Conservation (phyloP, 2,888 invertebrate species). For the Isotomurus palustris region DNA sequence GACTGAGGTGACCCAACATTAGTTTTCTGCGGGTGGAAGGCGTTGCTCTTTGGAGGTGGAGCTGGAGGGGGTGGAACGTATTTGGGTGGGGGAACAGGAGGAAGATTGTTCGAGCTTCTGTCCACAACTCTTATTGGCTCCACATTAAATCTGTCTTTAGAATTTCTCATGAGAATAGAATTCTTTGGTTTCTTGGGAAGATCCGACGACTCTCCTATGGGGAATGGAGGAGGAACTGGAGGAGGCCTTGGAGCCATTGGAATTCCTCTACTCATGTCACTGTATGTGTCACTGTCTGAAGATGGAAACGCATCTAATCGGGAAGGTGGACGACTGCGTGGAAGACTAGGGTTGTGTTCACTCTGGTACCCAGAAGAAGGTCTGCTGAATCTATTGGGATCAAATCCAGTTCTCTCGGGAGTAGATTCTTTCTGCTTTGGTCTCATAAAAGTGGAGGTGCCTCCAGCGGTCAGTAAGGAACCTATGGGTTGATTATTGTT, state of each 20-base stretch:
- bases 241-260: conserved; percentile 14
- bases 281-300: conserved; percentile 38
- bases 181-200: background rate
- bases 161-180: background rate
- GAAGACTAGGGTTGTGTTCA: background rate
- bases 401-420: background rate
- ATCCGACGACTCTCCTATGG: background rate
- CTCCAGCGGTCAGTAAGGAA: background rate
- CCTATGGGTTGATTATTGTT: background rate
- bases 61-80: conserved; percentile 13
- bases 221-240: conserved; percentile 7
- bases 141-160: background rate
- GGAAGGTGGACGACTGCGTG: background rate
- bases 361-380: background rate
- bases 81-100: background rate
- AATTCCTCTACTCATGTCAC: conserved; percentile 28
- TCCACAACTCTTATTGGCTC: background rate
- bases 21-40: background rate
- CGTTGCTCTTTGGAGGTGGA: background rate
- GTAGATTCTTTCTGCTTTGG: background rate
- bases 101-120: background rate
- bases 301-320: conserved; percentile 34
- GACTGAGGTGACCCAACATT: background rate
- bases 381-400: background rate
- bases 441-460: background rate